These are phyloP conservation scores for Schizopygopsis malacanthus DNA, from an alignment of 2,797 vertebrate genomes.

Conservation along the genomic window DNA sequence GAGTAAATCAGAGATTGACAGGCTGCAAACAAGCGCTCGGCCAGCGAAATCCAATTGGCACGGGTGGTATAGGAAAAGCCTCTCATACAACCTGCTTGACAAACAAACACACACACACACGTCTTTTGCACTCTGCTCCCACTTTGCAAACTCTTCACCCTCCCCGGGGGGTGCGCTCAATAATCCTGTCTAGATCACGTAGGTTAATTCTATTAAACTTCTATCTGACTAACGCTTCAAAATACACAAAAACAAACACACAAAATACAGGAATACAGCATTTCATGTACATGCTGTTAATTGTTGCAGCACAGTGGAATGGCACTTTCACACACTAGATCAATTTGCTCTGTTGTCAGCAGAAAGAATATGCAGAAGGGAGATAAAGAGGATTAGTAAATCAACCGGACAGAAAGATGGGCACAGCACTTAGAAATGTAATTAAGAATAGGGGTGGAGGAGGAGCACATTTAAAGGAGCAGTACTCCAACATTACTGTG, in stretches of 20 bases:
- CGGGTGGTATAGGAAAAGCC: conserved; percentile 35
- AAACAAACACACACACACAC: conserved; percentile 19
- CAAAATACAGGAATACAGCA: conserved; percentile 6
- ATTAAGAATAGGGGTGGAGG: conserved; percentile 46
- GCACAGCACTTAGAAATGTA: conserved; percentile 53
- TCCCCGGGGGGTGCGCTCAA: conserved; percentile 57
- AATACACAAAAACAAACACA: conserved; percentile 22
- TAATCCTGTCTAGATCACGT: conserved; percentile 74
- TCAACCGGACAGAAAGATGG: conserved; percentile 56
- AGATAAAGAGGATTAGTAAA: conserved; percentile 49
- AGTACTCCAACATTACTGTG: neutral
- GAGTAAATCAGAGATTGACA: conserved; percentile 33
- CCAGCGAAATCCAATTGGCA: conserved; percentile 48
- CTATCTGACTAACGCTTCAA: conserved; percentile 68
- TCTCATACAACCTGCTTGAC: conserved; percentile 13
- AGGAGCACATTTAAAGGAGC: conserved; percentile 45
- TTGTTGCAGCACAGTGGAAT: conserved; percentile 15
- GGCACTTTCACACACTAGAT: conserved; percentile 38
- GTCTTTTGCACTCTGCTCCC: conserved; percentile 14
- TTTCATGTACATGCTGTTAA: conserved; percentile 11
- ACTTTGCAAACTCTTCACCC: conserved; percentile 13
- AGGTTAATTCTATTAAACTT: conserved; percentile 78
- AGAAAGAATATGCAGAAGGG: conserved; percentile 28
- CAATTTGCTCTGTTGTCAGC: conserved; percentile 53
- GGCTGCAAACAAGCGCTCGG: conserved; percentile 1